Conservation (phyloP, 2,797 vertebrate species). For the Notamacropus eugenii region DNA sequence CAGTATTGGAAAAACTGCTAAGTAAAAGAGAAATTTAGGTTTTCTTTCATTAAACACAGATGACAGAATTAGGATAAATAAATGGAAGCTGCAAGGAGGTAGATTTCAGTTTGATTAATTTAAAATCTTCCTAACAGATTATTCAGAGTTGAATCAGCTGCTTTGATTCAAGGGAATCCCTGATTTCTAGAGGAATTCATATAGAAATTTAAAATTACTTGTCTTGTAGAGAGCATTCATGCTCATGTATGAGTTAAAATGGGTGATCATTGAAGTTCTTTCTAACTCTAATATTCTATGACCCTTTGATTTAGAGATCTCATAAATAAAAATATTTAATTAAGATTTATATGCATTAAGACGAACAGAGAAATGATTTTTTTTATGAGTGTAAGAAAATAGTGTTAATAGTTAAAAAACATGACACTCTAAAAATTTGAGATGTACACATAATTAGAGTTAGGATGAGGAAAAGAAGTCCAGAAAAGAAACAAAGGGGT, state of each 20-base stretch:
- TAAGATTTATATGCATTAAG: neutral
- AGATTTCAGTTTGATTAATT: neutral
- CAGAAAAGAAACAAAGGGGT: neutral
- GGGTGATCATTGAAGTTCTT: neutral
- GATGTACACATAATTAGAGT: neutral
- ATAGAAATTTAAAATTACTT: neutral
- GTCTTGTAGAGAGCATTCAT: neutral
- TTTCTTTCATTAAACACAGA: neutral
- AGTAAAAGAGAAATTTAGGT: neutral
- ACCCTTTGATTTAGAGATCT: too few species aligned
- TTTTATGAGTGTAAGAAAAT: neutral
- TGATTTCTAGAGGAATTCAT: neutral
- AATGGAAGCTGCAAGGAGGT: neutral
- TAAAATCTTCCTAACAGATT: neutral
- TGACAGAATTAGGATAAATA: neutral
- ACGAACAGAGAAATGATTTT: neutral
- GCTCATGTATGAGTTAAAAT: neutral
- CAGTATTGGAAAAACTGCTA: neutral
- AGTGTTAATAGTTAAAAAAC: neutral
- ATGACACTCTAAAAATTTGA: neutral
- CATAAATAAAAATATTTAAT: too few species aligned
- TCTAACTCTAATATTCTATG: too few species aligned
- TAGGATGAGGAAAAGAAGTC: neutral
- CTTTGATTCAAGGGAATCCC: neutral
- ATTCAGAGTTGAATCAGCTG: neutral